Percentiles rank a stretch among this genome's conserved stretches.
Evolutionary conservation across 1,140 invertebrate species (phyloP).

Genomic region (Drosophila parabipectinata): DNA sequence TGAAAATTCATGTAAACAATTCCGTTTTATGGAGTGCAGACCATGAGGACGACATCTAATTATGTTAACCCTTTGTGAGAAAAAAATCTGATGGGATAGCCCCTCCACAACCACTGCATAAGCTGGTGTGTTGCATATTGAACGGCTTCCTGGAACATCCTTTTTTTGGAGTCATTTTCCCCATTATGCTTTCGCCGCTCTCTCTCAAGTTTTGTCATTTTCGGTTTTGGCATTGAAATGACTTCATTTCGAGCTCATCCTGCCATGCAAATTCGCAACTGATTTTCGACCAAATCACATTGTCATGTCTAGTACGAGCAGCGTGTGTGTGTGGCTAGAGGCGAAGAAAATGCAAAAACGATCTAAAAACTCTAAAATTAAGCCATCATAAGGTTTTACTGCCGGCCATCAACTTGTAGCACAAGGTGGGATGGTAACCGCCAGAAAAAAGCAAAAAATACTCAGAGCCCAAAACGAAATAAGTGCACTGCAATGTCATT

Average conservation of each 20-base stretch:
- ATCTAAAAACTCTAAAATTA: conserved; percentile 82
- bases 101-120: conserved; percentile 1
- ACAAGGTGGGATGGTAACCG: conserved; percentile 35
- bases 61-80: not conserved
- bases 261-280: conserved; percentile 75
- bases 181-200: conserved; percentile 3
- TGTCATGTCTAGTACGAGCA: conserved; percentile 34
- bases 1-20: conserved; percentile 1
- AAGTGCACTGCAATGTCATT: conserved; percentile 81
- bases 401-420: conserved; percentile 55
- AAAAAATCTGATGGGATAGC: conserved; percentile 36
- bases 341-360: conserved; percentile 62
- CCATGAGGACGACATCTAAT: not conserved
- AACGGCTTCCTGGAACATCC: conserved; percentile 18
- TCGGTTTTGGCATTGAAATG: conserved; percentile 50
- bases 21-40: not conserved
- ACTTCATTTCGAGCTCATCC: conserved; percentile 66
- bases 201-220: conserved; percentile 21
- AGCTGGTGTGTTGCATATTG: conserved; percentile 55
- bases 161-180: conserved; percentile 9
- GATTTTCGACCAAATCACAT: conserved; percentile 76
- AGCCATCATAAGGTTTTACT: conserved; percentile 80
- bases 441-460: conserved; percentile 15
- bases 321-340: not conserved
- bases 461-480: conserved; percentile 69